phyloP scores from a whole-genome alignment of 2,797 vertebrate genomes.

The Sebastes goodei region DNA sequence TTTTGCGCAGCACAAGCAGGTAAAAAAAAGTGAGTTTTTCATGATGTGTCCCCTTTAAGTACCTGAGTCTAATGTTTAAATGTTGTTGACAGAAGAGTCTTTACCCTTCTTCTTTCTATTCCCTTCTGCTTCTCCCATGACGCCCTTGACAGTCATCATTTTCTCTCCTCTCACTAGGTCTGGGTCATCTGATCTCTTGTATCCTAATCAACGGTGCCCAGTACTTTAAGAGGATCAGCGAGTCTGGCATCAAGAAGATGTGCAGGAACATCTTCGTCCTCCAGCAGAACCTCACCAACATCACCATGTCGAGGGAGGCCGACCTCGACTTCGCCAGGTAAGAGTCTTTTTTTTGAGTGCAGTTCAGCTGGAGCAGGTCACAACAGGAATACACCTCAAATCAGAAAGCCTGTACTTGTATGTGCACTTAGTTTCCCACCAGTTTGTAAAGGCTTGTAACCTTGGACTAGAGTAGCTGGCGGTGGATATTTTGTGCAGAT shows the following conservation, averaged over 20 bases:
- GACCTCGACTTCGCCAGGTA: slow-evolving; percentile 98
- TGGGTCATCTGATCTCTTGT: slow-evolving; percentile 97
- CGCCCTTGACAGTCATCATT: background rate
- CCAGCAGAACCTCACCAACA: slow-evolving; percentile 98
- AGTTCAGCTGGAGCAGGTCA: background rate
- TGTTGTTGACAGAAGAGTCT: background rate
- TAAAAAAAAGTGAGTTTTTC: too few species aligned
- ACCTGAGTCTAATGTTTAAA: background rate
- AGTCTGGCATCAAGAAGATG: slow-evolving; percentile 99
- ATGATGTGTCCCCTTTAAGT: too few species aligned
- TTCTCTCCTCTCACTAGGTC: slow-evolving; percentile 74
- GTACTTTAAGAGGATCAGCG: slow-evolving; percentile 98
- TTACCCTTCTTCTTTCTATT: background rate
- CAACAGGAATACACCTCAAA: background rate
- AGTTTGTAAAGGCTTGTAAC: background rate
- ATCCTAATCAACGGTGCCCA: slow-evolving; percentile 98
- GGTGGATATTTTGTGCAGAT: background rate
- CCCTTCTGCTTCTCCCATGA: too few species aligned
- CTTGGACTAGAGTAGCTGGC: background rate
- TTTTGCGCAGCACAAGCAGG: too few species aligned
- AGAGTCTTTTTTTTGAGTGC: background rate
- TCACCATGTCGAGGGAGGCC: slow-evolving; percentile 98
- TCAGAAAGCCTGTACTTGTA: background rate
- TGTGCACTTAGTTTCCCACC: background rate
- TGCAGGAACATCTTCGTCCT: slow-evolving; percentile 98